These are phyloP conservation scores for Mastigias papua DNA, from an alignment of 30 jellyfish, hydroid and myxozoan species.

Conservation along the genomic window DNA sequence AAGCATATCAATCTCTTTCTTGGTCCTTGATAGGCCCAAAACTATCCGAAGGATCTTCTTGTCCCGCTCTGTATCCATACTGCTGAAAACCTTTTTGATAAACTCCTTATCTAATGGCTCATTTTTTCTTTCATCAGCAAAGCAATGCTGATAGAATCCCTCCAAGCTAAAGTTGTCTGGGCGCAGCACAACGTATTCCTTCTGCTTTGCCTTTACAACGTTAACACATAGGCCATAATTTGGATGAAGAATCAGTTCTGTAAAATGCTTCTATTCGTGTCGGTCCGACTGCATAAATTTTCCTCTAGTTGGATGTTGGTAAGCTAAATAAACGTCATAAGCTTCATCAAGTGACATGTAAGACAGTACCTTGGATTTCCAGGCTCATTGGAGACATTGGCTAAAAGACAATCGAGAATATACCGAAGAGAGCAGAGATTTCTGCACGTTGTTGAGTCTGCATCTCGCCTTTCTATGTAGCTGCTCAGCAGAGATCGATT, in stretches of 20 bases:
- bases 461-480: slow-evolving; percentile 10
- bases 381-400: slow-evolving; percentile 31
- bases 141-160: slow-evolving; percentile 22
- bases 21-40: slow-evolving; percentile 17
- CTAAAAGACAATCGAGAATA: slow-evolving; percentile 41
- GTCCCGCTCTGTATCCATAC: slow-evolving; percentile 56
- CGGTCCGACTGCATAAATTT: slow-evolving; percentile 44
- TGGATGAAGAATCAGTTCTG: slow-evolving; percentile 48
- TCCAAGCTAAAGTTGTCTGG: slow-evolving; percentile 35
- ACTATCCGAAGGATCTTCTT: slow-evolving; percentile 16
- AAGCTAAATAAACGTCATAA: slow-evolving; percentile 39
- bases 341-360: slow-evolving; percentile 43
- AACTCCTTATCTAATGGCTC: slow-evolving; percentile 17
- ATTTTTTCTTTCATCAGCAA: slow-evolving; percentile 1
- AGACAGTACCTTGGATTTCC: slow-evolving; percentile 29
- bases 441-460: slow-evolving; percentile 15
- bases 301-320: slow-evolving; percentile 49
- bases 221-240: slow-evolving; percentile 32
- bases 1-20: slow-evolving; percentile 3
- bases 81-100: slow-evolving; percentile 9
- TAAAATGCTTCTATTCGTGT: slow-evolving; percentile 41
- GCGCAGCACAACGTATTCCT: slow-evolving; percentile 22
- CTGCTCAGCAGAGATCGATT: slow-evolving; percentile 29
- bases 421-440: slow-evolving; percentile 53
- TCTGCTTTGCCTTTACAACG: slow-evolving; percentile 14